Evolutionary conservation across 2,888 invertebrate species (phyloP), one percentile per base, ranked within the genome.

Genomic region (Tryphoninae sp.): DNA sequence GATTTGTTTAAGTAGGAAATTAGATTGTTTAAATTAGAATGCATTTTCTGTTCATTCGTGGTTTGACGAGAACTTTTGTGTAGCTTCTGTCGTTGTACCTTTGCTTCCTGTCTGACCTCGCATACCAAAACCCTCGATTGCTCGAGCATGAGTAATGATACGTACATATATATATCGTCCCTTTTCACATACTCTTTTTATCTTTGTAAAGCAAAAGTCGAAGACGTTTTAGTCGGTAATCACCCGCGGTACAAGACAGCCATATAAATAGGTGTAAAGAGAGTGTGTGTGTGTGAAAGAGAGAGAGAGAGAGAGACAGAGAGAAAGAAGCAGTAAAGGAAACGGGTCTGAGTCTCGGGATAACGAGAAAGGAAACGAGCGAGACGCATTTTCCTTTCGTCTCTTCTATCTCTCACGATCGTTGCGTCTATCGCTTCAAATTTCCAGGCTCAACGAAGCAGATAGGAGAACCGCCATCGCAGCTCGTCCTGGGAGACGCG

Each of bases 361-460:
- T 79, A 82, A 82, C 76, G 82, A 80, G 79, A 72, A 72, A 80
- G 80, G 73, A 80, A 80, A 82, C 68, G 79, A 78, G 65, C 71
- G 75, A 23, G 65, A 83, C 76, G 79, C 68, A 79, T 71, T 59
- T 67, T 73, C 67, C 53, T 55, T 74, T 81, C 83, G 69, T 78
- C 72, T 49, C 45, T 59, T 16, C 23, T 42, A 33, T 19, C 16
- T 26, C 51, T 26, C 33, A 16, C 3, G 67, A 53, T 67, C 51
- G 51, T 33, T 33, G 49, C 40, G 65, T 67, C 62, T 51, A 40
- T 78, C 64, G 68, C 75, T 75, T 67, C 33, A 77, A 71, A 68
- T 77, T 78, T 59, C 74, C 64, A 74, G 73, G 74, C 69, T 78
- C 78, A 81, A 78, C 78, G 67, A 59, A 65, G 74, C 73, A 78